Evolutionary conservation across 2,113 vertebrate genomes (phyloP), one percentile per base, ranked within the genome.

Genomic region (Bungarus multicinctus): DNA sequence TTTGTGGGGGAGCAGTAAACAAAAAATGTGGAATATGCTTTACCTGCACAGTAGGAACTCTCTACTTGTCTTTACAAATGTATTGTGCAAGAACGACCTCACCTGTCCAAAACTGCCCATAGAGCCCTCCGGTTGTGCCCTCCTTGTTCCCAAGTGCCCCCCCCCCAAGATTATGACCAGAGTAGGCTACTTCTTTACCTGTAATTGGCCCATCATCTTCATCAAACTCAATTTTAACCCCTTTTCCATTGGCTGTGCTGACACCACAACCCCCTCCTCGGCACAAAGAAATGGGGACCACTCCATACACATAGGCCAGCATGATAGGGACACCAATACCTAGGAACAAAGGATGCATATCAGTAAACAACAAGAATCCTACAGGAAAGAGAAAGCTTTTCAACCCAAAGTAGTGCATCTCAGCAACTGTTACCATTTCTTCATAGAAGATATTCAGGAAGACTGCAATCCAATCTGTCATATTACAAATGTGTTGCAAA

Each of bases 261-360:
- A 99, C 99, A 0, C 99, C 99, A 34, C 99, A 99, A 94, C 99
- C 99, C 0, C 99, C 99, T 0, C 99, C 99, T 5, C 99, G 98
- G 96, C 99, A 99, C 96, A 99, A 98, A 4, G 99, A 99, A 95
- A 99, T 99, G 50, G 99, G 99, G 91, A 99, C 99, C 0, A 99
- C 99, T 0, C 99, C 99, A 20, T 99, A 99, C 87, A 99, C 99
- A 2, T 99, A 99, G 1, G 99, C 99, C 98, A 99, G 93, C 99
- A 99, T 99, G 98, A 99, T 99, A 95, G 99, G 99, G 22, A 99
- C 99, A 0, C 99, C 99, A n/a, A 99, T 99, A 50, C 99, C 99
- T 99, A 96, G 0, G 58, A 94, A 92, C 92, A 0, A 22, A 95
- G 89, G 91, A 94, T 0, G n/a, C 10, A n/a, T 85, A 4, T 91